Conservation (phyloP, 1,140 invertebrate species). For the Samia ricini region DNA sequence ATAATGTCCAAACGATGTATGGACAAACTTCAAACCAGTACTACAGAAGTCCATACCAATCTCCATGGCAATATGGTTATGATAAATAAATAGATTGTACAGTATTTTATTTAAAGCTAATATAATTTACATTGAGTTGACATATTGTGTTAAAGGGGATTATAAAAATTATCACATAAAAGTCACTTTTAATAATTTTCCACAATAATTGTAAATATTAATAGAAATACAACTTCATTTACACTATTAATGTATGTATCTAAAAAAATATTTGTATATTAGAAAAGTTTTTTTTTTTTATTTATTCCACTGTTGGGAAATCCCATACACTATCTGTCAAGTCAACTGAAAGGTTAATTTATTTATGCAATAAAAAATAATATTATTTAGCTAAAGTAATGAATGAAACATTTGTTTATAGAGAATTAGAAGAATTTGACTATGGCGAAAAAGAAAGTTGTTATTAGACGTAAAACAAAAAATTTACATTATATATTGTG, state of each 20-base stretch:
- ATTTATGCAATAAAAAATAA: neutral
- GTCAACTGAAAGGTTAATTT: neutral
- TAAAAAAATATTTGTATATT: too few relatives aligned
- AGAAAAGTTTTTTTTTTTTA: neutral
- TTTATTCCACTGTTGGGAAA: neutral
- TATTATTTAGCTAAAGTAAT: neutral
- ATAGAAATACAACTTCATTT: too few relatives aligned
- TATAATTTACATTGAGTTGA: neutral
- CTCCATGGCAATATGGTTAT: slow-evolving; percentile 50
- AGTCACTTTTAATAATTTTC: neutral
- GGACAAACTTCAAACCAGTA: slow-evolving; percentile 39
- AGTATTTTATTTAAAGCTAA: slow-evolving; percentile 22
- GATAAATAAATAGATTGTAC: slow-evolving; percentile 39
- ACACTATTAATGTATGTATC: too few relatives aligned
- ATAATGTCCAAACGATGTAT: slow-evolving; percentile 37
- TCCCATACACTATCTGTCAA: neutral
- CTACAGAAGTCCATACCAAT: slow-evolving; percentile 57
- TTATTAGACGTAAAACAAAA: too few relatives aligned
- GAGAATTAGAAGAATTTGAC: neutral
- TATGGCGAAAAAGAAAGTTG: neutral
- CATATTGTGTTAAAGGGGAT: neutral
- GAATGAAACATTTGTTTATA: neutral
- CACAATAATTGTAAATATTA: too few relatives aligned
- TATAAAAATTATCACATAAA: neutral
- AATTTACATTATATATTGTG: too few relatives aligned